phyloP scores from a whole-genome alignment of 92 coral and sea anemone species.

The Phenganax subtilis region DNA sequence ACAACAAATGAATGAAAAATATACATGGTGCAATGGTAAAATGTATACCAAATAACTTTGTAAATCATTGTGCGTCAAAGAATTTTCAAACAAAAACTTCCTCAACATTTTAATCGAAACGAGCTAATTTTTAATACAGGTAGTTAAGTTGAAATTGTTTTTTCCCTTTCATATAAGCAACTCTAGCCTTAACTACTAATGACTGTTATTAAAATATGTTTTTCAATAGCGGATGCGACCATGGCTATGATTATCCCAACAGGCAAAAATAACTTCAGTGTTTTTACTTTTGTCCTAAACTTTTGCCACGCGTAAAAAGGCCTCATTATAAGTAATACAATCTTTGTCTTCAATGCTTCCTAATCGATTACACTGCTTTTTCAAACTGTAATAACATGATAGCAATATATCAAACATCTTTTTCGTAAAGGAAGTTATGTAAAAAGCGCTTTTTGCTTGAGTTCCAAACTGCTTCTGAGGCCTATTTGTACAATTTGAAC shows the following conservation, averaged over 20 bases:
- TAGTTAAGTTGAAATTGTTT: not conserved
- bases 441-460: not conserved
- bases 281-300: not conserved
- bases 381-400: not conserved
- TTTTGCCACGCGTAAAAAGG: not conserved
- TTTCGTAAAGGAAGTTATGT: constrained; percentile 4
- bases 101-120: not conserved
- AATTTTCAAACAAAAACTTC: too few relatives aligned
- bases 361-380: constrained; percentile 4
- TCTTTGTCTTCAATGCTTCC: not conserved
- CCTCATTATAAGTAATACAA: not conserved
- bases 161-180: not conserved
- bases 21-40: too few relatives aligned
- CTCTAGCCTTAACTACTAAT: constrained; percentile 11
- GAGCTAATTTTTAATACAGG: not conserved
- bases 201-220: constrained; percentile 4
- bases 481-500: not conserved
- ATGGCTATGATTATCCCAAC: constrained; percentile 8
- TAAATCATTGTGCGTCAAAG: too few relatives aligned
- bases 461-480: not conserved
- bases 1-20: too few relatives aligned
- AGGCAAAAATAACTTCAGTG: not conserved
- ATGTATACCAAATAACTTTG: too few relatives aligned
- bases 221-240: constrained; percentile 11
- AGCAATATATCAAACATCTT: not conserved